Evolutionary conservation across 2,797 vertebrate species (phyloP).

Genomic region (Peromyscus eremicus): DNA sequence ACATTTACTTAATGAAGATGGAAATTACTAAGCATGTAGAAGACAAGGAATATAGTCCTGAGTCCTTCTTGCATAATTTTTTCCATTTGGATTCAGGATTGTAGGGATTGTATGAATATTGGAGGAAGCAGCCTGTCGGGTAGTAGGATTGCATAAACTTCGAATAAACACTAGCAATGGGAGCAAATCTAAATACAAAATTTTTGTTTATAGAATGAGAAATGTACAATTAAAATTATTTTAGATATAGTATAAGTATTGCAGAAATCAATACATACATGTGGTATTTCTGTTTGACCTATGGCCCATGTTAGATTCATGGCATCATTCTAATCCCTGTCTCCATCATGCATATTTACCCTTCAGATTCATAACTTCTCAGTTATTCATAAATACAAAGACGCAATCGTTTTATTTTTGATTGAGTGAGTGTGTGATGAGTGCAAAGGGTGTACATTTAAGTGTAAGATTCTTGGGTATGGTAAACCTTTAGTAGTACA

Average conservation of each 20-base stretch:
- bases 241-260: constrained; percentile 73
- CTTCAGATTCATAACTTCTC: constrained; percentile 87
- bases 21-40: constrained; percentile 62
- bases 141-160: constrained; percentile 66
- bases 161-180: constrained; percentile 64
- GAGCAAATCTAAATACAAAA: constrained; percentile 72
- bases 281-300: constrained; percentile 1
- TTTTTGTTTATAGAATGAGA: constrained; percentile 75
- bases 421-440: constrained; percentile 85
- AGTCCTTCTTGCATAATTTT: constrained; percentile 56
- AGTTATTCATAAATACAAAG: constrained; percentile 82
- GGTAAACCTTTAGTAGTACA: constrained; percentile 85
- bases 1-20: constrained; percentile 69
- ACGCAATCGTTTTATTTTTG: constrained; percentile 89
- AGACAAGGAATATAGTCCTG: constrained; percentile 69
- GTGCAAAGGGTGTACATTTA: constrained; percentile 86
- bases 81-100: constrained; percentile 67
- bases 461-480: constrained; percentile 86
- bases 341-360: constrained; percentile 65
- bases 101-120: background rate
- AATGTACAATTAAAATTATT: constrained; percentile 73
- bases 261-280: background rate
- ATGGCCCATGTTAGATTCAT: constrained; percentile 8
- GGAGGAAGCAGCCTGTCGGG: constrained; percentile 53
- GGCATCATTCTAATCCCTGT: constrained; percentile 68